A percentile compares a stretch with the other conserved stretches of the same genome.
Evolutionary conservation across 2,888 invertebrate genomes (phyloP).

Genomic region (Thera obeliscata): DNA sequence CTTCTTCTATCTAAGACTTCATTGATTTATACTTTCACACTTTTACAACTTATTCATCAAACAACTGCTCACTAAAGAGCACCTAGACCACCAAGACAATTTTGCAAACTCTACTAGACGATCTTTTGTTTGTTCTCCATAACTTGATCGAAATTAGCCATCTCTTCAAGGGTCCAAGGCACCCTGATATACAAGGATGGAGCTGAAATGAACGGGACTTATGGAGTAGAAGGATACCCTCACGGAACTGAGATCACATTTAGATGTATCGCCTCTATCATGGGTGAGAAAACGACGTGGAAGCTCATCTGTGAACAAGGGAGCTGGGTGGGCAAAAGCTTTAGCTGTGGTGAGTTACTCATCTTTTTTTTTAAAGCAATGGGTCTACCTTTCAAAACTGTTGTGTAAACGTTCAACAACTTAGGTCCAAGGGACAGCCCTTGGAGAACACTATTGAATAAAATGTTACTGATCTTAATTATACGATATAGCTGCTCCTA

Average conservation of each 20-base stretch:
- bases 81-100: constrained; percentile 10
- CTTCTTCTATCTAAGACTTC: background rate
- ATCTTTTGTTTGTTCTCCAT: constrained; percentile 2
- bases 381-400: background rate
- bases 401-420: background rate
- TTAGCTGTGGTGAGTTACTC: constrained; percentile 88
- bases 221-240: constrained; percentile 88
- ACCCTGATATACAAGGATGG: constrained; percentile 90
- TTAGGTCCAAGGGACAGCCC: background rate
- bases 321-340: constrained; percentile 92
- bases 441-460: constrained; percentile 2
- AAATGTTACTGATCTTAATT: background rate
- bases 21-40: background rate
- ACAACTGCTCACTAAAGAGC: constrained; percentile 27
- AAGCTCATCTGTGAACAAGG: constrained; percentile 93
- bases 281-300: constrained; percentile 93
- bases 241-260: constrained; percentile 93
- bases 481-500: background rate
- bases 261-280: constrained; percentile 91
- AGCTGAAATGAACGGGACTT: constrained; percentile 86
- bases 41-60: constrained; percentile 15
- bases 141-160: constrained; percentile 29
- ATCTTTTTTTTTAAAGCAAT: background rate
- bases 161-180: constrained; percentile 87
- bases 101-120: constrained; percentile 9